Percentiles rank a stretch among this genome's conserved stretches.
Evolutionary conservation across 2,888 invertebrate genomes (phyloP).

Genomic region (Eilema griseolum): DNA sequence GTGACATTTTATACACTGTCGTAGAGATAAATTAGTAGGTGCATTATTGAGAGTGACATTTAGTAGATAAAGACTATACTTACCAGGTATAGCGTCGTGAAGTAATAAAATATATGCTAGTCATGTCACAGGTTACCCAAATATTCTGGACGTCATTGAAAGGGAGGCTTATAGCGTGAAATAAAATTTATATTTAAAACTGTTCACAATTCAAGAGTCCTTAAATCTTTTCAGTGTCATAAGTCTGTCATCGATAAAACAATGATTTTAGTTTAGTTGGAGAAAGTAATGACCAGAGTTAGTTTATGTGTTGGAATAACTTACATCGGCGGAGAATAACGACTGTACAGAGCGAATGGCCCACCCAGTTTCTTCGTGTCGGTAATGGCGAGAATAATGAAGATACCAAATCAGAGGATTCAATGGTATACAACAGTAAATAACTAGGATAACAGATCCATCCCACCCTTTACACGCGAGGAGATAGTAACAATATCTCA

Average conservation of each 20-base stretch:
- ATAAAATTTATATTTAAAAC: constrained; percentile 6
- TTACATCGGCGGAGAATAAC: constrained; percentile 7
- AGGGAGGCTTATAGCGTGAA: background rate
- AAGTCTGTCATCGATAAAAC: constrained; percentile 6
- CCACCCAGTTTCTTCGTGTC: constrained; percentile 11
- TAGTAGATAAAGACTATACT: no score
- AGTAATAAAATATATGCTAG: background rate
- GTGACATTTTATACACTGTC: no score
- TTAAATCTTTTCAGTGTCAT: background rate
- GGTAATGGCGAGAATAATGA: constrained; percentile 14
- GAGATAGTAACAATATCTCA: constrained; percentile 12
- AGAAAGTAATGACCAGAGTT: constrained; percentile 17
- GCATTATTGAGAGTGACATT: no score
- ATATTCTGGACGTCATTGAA: no score
- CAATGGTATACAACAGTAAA: constrained; percentile 14
- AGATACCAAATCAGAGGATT: constrained; percentile 14
- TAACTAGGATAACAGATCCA: constrained; percentile 17
- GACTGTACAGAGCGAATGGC: constrained; percentile 4
- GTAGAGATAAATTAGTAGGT: no score
- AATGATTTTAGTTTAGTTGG: constrained; percentile 9
- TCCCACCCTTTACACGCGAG: background rate
- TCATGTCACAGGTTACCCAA: background rate
- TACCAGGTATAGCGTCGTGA: no score
- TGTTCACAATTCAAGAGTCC: background rate
- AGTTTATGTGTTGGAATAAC: constrained; percentile 19